Conservation (phyloP, 2,113 vertebrate species). For the Chrysemys picta region DNA sequence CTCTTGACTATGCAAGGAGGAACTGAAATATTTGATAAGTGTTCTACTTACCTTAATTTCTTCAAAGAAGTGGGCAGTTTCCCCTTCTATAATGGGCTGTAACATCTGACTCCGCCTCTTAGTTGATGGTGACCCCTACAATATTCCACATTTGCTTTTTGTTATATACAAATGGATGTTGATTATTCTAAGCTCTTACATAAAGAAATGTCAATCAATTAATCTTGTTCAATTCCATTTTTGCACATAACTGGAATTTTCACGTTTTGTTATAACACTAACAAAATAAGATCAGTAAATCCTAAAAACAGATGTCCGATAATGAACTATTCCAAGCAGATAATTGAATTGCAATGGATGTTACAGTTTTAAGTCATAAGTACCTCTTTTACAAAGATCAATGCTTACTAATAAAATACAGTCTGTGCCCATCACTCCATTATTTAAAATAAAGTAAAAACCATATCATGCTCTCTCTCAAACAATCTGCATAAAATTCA, state of each 20-base stretch:
- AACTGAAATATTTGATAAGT: not conserved
- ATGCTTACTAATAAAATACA: not conserved
- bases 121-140: conserved; percentile 92
- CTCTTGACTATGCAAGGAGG: not conserved
- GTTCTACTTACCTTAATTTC: conserved; percentile 88
- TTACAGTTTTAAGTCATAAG: not conserved
- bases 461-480: not conserved
- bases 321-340: not conserved
- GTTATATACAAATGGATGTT: not conserved
- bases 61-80: conserved; percentile 97
- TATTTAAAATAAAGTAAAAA: not conserved
- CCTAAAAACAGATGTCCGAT: not conserved
- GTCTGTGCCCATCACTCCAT: not conserved
- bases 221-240: not conserved
- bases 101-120: conserved; percentile 92
- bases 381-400: not conserved
- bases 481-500: not conserved
- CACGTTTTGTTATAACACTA: not conserved
- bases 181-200: not conserved
- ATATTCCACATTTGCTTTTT: not conserved
- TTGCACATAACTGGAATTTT: not conserved
- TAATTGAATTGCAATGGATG: not conserved
- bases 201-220: not conserved
- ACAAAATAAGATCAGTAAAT: not conserved
- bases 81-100: conserved; percentile 97